A percentile compares a stretch with the other conserved stretches of the same genome.
These are phyloP conservation scores for Centruroides sculpturatus DNA, from an alignment of 1,140 invertebrate genomes.

Conservation along the genomic window DNA sequence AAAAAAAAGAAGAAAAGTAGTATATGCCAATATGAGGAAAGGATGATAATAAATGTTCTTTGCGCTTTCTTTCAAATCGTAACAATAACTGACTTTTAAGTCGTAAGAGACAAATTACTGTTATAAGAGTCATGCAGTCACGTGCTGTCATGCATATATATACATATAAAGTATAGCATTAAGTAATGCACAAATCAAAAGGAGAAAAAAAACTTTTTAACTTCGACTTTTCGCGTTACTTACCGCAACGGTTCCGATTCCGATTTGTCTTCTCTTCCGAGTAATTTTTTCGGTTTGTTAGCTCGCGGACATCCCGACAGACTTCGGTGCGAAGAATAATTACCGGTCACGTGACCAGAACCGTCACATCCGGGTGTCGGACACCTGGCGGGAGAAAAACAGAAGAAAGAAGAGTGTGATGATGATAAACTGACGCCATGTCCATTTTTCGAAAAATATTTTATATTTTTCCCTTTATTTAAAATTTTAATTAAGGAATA, in stretches of 20 bases:
- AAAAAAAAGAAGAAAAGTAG: too few species aligned
- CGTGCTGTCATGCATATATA: neutral
- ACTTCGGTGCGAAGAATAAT: conserved; percentile 69
- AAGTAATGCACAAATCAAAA: too few species aligned
- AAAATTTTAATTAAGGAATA: too few species aligned
- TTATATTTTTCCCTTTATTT: too few species aligned
- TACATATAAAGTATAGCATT: neutral
- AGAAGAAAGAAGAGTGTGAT: too few species aligned
- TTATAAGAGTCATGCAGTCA: neutral
- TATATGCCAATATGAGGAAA: too few species aligned
- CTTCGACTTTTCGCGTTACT: conserved; percentile 6
- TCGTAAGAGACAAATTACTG: neutral
- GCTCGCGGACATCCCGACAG: conserved; percentile 69
- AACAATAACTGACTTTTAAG: too few species aligned
- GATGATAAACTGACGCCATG: too few species aligned
- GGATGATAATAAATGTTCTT: too few species aligned
- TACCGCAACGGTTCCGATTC: conserved; percentile 77
- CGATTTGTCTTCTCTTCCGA: conserved; percentile 65
- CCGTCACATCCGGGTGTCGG: conserved; percentile 79
- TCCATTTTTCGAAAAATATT: too few species aligned
- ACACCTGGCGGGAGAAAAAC: conserved; percentile 36
- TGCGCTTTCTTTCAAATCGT: too few species aligned
- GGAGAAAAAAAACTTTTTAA: too few species aligned
- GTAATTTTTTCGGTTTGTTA: conserved; percentile 58
- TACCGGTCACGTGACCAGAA: conserved; percentile 69